Conservation (phyloP, 2,113 vertebrate genomes). For the Gavia stellata region DNA sequence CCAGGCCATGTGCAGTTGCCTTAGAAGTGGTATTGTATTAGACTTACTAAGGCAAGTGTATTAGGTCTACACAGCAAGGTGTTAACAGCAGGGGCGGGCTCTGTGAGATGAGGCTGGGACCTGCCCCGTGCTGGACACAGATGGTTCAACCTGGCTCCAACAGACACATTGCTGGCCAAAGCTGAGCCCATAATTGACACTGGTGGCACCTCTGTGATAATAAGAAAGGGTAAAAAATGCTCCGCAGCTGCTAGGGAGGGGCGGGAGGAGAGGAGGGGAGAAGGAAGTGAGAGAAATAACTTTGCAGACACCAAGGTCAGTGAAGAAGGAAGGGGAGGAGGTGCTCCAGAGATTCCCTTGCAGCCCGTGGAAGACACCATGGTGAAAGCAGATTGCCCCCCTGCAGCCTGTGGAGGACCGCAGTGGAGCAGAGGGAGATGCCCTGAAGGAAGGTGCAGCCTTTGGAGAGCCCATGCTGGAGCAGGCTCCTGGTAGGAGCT, state of each 20-base stretch:
- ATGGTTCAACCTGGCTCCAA: neutral
- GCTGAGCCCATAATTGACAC: neutral
- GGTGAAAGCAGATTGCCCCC: neutral
- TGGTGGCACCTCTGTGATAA: neutral
- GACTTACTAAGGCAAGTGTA: neutral
- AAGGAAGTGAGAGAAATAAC: neutral
- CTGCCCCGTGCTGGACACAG: neutral
- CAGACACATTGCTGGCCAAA: neutral
- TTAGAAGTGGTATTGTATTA: neutral
- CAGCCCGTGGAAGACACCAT: neutral
- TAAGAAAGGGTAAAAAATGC: neutral
- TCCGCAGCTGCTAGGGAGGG: neutral
- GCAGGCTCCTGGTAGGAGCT: neutral
- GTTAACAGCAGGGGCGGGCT: neutral
- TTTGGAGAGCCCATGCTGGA: neutral
- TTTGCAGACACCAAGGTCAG: neutral
- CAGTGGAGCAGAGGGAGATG: neutral
- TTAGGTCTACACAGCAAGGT: neutral
- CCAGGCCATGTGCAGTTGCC: neutral
- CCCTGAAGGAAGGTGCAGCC: neutral
- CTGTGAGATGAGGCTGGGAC: neutral
- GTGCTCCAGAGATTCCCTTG: neutral
- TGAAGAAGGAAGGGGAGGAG: neutral
- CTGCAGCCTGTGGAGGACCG: neutral
- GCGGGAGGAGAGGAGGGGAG: fast-evolving